These are phyloP conservation scores for Amblyornis subalaris DNA, from an alignment of 2,113 vertebrate genomes.

Conservation along the genomic window DNA sequence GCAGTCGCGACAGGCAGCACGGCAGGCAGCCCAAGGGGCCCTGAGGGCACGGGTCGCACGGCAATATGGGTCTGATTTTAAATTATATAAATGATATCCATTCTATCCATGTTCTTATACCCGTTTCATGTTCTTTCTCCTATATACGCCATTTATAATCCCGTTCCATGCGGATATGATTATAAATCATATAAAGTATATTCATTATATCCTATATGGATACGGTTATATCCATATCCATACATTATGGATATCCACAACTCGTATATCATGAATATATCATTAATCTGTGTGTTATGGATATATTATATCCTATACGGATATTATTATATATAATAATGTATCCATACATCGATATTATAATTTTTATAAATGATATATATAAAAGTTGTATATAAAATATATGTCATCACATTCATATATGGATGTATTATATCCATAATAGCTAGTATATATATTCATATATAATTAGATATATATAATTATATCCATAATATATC, in stretches of 20 bases:
- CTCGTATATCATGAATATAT: rapidly evolving
- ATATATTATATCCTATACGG: no score
- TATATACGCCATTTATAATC: no score
- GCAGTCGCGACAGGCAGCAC: background rate
- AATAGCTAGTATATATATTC: background rate
- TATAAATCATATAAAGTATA: background rate
- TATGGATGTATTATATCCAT: background rate
- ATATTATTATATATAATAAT: no score
- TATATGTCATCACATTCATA: no score
- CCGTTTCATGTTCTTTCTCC: no score
- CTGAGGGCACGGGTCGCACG: background rate
- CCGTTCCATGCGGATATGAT: background rate
- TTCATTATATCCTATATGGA: background rate
- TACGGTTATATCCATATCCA: background rate
- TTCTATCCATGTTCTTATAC: rapidly evolving
- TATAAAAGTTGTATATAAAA: background rate
- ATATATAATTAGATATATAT: background rate
- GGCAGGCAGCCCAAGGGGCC: background rate
- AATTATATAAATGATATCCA: background rate
- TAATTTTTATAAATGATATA: background rate
- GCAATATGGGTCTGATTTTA: rapidly evolving
- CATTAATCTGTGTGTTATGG: background rate
- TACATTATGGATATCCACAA: background rate
- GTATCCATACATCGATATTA: no score
- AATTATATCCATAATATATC: no score